phyloP scores from a whole-genome alignment of 2,797 vertebrate species.

The Gobionotothen gibberifrons region DNA sequence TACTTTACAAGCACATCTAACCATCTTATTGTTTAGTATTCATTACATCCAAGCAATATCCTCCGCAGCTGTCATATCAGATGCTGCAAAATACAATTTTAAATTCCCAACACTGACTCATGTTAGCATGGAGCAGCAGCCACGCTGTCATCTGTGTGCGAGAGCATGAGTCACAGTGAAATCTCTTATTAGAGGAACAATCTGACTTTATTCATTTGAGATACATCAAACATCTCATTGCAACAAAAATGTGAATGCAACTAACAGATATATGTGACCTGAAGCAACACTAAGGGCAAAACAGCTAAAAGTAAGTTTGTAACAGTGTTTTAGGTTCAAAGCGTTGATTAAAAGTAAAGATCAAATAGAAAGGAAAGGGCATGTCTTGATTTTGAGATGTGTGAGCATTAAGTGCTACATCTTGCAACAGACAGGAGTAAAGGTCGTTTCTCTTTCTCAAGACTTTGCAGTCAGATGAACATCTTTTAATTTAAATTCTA shows the following conservation, averaged over 20 bases:
- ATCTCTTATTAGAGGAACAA: background rate
- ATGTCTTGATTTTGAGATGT: slow-evolving; percentile 3
- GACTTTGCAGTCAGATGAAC: background rate
- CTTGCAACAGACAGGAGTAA: too few species aligned
- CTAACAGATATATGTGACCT: background rate
- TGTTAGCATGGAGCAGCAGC: slow-evolving; percentile 7
- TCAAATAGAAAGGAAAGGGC: background rate
- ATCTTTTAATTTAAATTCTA: background rate
- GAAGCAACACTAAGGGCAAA: background rate
- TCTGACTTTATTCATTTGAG: background rate
- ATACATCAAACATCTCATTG: background rate
- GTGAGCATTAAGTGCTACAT: slow-evolving; percentile 5
- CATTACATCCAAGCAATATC: slow-evolving; percentile 30
- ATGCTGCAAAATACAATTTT: slow-evolving; percentile 32
- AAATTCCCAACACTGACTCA: slow-evolving; percentile 37
- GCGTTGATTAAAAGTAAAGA: background rate
- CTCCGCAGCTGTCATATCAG: slow-evolving; percentile 42
- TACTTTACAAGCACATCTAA: slow-evolving; percentile 13
- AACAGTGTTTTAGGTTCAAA: background rate
- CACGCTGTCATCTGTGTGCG: slow-evolving; percentile 8
- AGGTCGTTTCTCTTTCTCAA: background rate
- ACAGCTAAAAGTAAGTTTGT: background rate
- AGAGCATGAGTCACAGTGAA: slow-evolving; percentile 28
- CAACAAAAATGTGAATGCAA: background rate
- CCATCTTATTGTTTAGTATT: slow-evolving; percentile 33